phyloP scores from a whole-genome alignment of 2,888 invertebrate genomes.

The Archaeoteleia sp. region DNA sequence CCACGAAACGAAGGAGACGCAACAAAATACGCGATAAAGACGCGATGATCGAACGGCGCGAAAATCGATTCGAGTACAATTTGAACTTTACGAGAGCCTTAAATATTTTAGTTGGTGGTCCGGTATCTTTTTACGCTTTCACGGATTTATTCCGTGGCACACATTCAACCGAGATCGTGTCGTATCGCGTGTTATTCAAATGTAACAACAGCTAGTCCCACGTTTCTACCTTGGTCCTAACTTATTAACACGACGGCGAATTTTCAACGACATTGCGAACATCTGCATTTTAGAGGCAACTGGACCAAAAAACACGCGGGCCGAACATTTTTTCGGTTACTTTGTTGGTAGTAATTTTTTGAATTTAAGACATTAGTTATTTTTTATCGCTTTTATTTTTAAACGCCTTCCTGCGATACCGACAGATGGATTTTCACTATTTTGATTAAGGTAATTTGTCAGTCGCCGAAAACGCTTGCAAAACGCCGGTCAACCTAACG shows the following conservation, averaged over 20 bases:
- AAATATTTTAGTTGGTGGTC: constrained; percentile 64
- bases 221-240: constrained; percentile 52
- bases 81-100: constrained; percentile 62
- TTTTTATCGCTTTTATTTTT: too few relatives aligned
- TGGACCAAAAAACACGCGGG: background rate
- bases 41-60: constrained; percentile 19
- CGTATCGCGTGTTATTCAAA: constrained; percentile 72
- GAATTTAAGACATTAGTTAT: too few relatives aligned
- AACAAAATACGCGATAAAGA: constrained; percentile 12
- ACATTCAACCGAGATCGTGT: constrained; percentile 67
- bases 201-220: constrained; percentile 62
- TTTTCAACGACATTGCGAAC: constrained; percentile 39
- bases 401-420: too few relatives aligned
- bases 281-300: constrained; percentile 15
- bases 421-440: too few relatives aligned
- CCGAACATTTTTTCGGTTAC: too few relatives aligned
- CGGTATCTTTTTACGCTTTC: constrained; percentile 53
- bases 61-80: constrained; percentile 60
- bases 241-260: constrained; percentile 60
- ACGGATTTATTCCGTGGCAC: constrained; percentile 64
- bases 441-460: too few relatives aligned
- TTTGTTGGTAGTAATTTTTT: too few relatives aligned
- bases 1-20: too few relatives aligned
- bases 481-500: too few relatives aligned
- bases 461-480: too few relatives aligned